A percentile compares a stretch with the other conserved stretches of the same genome.
These are phyloP conservation scores for Zaprionus camerounensis DNA, from an alignment of 1,140 invertebrate species.

Conservation along the genomic window DNA sequence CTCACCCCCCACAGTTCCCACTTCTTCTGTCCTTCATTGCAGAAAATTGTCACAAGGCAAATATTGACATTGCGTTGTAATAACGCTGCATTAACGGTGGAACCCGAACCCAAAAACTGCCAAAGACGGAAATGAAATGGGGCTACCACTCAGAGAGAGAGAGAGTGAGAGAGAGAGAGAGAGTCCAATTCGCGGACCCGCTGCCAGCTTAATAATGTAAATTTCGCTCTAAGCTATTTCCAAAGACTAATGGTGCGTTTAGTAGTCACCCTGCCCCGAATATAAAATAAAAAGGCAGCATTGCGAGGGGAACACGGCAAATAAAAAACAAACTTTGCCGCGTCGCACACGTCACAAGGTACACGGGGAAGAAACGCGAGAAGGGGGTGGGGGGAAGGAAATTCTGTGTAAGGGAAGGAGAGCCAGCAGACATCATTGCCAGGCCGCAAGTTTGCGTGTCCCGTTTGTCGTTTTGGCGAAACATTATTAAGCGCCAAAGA, in stretches of 20 bases:
- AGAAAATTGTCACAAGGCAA: constrained; percentile 68
- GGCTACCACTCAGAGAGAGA: background rate
- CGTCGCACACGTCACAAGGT: constrained; percentile 56
- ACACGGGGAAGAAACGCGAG: background rate
- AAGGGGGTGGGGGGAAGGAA: background rate
- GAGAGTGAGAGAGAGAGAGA: background rate
- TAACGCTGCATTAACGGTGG: constrained; percentile 75
- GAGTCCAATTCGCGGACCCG: constrained; percentile 15
- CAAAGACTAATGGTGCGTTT: constrained; percentile 82
- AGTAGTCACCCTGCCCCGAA: constrained; percentile 29
- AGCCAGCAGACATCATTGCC: constrained; percentile 50
- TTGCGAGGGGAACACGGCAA: background rate
- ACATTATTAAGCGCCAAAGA: constrained; percentile 69
- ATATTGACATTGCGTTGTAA: constrained; percentile 82
- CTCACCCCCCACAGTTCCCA: no score
- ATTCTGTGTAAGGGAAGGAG: background rate
- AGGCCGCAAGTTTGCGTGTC: constrained; percentile 71
- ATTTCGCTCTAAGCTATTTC: constrained; percentile 81
- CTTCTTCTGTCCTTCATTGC: constrained; percentile 19
- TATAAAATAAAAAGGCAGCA: constrained; percentile 28
- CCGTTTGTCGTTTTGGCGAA: constrained; percentile 44
- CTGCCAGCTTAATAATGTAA: constrained; percentile 79
- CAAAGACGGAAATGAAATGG: constrained; percentile 66
- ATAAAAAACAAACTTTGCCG: constrained; percentile 52
- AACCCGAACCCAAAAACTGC: constrained; percentile 36